Percentiles rank a stretch among this genome's conserved stretches.
Conservation (phyloP, 2,888 invertebrate species). For the Nomada fabriciana region DNA sequence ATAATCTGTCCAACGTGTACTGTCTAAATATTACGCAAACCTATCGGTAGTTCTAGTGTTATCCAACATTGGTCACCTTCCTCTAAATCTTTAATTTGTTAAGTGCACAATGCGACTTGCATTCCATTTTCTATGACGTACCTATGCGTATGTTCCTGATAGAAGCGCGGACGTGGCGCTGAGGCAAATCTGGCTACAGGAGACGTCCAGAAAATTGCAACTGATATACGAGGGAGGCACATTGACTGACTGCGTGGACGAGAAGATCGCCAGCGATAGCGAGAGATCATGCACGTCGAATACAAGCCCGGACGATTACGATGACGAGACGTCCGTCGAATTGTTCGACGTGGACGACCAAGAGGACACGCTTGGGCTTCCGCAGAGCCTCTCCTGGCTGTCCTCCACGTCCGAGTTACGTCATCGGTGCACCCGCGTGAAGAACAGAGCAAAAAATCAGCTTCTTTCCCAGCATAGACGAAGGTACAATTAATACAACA, state of each 20-base stretch:
- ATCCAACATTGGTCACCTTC: no score
- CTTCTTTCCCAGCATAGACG: constrained; percentile 51
- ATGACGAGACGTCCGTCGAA: constrained; percentile 66
- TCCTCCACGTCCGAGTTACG: constrained; percentile 71
- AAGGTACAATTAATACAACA: constrained; percentile 50
- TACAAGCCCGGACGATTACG: constrained; percentile 48
- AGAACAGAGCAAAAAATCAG: constrained; percentile 58
- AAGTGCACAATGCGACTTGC: neutral
- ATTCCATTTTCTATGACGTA: neutral
- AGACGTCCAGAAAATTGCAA: constrained; percentile 74
- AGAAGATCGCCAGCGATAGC: constrained; percentile 54
- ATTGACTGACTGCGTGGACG: constrained; percentile 78
- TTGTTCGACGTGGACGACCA: constrained; percentile 65
- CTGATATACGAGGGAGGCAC: constrained; percentile 79
- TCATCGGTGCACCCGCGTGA: constrained; percentile 73
- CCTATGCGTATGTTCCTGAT: constrained; percentile 17
- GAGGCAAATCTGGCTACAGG: constrained; percentile 77
- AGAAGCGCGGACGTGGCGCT: constrained; percentile 78
- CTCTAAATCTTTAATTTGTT: neutral
- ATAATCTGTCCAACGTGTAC: no score
- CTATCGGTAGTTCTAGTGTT: no score
- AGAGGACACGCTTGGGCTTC: constrained; percentile 58
- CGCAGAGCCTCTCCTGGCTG: constrained; percentile 76
- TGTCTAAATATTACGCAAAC: no score
- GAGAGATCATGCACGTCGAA: constrained; percentile 60